A percentile compares a stretch with the other conserved stretches of the same genome.
These are phyloP conservation scores for Habroteleia sp. DNA, from an alignment of 2,888 invertebrate species.

Conservation along the genomic window DNA sequence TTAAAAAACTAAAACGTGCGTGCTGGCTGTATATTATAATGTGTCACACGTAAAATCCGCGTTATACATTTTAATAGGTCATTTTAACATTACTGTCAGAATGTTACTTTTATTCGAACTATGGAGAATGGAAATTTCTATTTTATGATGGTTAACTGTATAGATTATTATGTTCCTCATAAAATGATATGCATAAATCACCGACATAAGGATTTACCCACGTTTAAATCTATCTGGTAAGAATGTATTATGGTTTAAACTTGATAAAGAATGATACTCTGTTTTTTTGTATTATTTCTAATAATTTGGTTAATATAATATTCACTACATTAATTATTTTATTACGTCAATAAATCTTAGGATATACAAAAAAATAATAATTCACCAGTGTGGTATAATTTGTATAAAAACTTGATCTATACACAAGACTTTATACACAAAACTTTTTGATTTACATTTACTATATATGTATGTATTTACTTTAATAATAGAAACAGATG, in stretches of 20 bases:
- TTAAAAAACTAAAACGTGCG: not conserved
- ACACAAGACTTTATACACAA: no score
- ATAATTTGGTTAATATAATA: no score
- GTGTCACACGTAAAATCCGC: slow-evolving; percentile 5
- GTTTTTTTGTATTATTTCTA: no score
- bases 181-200: slow-evolving; percentile 40
- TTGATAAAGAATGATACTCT: no score
- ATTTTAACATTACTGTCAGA: slow-evolving; percentile 27
- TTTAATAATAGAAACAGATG: no score
- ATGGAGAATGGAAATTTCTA: slow-evolving; percentile 7
- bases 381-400: no score
- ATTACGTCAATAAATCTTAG: no score
- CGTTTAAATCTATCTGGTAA: not conserved
- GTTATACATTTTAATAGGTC: slow-evolving; percentile 34
- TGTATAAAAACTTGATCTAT: no score
- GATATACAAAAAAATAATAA: no score
- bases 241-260: not conserved
- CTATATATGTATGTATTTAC: no score
- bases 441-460: no score
- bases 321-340: no score
- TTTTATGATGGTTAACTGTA: slow-evolving; percentile 25
- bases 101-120: slow-evolving; percentile 14
- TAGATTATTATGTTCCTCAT: slow-evolving; percentile 19
- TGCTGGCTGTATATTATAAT: slow-evolving; percentile 13
- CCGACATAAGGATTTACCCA: not conserved